Percentiles rank a stretch among this genome's conserved stretches.
Conservation (phyloP, 1,140 invertebrate genomes). For the Sitophilus oryzae region DNA sequence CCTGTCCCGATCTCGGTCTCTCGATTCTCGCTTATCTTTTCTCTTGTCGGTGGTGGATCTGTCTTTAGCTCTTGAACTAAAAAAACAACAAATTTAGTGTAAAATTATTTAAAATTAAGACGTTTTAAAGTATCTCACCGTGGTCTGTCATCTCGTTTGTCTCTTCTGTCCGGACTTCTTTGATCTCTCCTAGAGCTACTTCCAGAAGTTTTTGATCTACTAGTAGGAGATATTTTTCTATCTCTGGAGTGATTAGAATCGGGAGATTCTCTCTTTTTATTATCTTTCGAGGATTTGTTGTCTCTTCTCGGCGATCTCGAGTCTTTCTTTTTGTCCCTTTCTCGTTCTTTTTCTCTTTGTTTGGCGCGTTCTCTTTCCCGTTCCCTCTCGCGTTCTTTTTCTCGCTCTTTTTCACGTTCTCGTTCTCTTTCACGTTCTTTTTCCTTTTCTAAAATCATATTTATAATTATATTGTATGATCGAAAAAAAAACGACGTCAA, state of each 20-base stretch:
- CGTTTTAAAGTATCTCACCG: slow-evolving; percentile 19
- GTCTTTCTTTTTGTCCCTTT: slow-evolving; percentile 37
- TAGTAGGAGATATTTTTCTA: slow-evolving; percentile 35
- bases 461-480: no score
- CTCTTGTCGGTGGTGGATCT: slow-evolving; percentile 26
- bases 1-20: slow-evolving; percentile 40
- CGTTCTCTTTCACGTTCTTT: slow-evolving; percentile 35
- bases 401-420: slow-evolving; percentile 39
- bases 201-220: slow-evolving; percentile 26
- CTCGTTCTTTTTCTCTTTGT: slow-evolving; percentile 38
- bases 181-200: slow-evolving; percentile 28
- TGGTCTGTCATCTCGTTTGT: slow-evolving; percentile 36
- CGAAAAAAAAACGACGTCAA: no score
- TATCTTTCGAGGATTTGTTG: slow-evolving; percentile 29
- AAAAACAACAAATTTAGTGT: slow-evolving; percentile 1
- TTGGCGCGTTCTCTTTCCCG: slow-evolving; percentile 38
- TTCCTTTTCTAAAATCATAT: slow-evolving; percentile 25
- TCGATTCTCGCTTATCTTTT: slow-evolving; percentile 37
- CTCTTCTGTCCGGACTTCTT: slow-evolving; percentile 34
- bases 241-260: slow-evolving; percentile 41
- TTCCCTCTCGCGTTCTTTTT: slow-evolving; percentile 36
- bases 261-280: slow-evolving; percentile 38
- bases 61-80: slow-evolving; percentile 26
- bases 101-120: slow-evolving; percentile 8
- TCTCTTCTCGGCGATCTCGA: slow-evolving; percentile 39